Percentiles rank a stretch among this genome's conserved stretches.
These are phyloP conservation scores for Prolemur simus DNA, from an alignment of 2,113 vertebrate species.

Conservation along the genomic window DNA sequence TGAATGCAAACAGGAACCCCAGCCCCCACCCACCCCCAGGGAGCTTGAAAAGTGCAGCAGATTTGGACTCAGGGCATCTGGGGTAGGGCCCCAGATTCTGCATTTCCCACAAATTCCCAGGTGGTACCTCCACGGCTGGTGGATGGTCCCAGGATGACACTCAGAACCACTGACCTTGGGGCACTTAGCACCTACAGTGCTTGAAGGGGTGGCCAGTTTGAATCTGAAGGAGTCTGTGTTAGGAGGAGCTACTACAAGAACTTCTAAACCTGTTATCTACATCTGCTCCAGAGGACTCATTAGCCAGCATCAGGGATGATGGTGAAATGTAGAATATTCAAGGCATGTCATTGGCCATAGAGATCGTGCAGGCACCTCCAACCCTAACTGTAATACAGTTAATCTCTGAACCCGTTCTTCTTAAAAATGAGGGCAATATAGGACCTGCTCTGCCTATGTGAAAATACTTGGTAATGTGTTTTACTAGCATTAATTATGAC, in stretches of 20 bases:
- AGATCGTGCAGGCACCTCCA: background rate
- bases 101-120: background rate
- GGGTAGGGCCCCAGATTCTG: accelerated
- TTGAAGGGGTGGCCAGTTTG: background rate
- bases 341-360: background rate
- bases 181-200: background rate
- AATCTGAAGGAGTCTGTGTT: background rate
- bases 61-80: background rate
- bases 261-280: background rate
- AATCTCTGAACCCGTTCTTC: background rate
- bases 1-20: background rate
- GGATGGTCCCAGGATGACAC: background rate
- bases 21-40: accelerated
- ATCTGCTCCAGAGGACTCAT: too few relatives aligned
- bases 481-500: background rate
- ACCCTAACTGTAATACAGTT: background rate
- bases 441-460: background rate
- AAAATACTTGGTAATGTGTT: constrained; percentile 11
- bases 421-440: background rate
- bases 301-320: background rate
- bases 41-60: background rate
- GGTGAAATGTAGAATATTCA: background rate
- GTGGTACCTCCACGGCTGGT: background rate
- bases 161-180: background rate
- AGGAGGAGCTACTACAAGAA: too few relatives aligned